phyloP scores from a whole-genome alignment of 2,797 vertebrate species.

The Synanceia verrucosa region DNA sequence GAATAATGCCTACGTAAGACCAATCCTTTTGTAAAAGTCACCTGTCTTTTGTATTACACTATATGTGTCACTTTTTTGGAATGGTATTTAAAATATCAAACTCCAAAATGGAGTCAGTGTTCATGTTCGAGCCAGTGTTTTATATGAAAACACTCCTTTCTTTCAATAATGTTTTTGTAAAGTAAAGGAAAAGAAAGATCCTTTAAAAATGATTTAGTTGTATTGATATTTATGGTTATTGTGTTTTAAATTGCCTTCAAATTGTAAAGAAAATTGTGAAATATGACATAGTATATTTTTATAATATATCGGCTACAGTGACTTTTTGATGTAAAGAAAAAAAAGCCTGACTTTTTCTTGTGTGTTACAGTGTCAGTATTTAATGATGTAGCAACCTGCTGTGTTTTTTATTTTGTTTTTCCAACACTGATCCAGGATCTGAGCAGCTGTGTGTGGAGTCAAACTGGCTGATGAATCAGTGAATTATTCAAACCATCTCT shows the following conservation, averaged over 20 bases:
- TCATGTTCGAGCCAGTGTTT: slow-evolving; percentile 60
- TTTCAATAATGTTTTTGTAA: slow-evolving; percentile 49
- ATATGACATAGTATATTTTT: slow-evolving; percentile 78
- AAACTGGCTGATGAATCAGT: slow-evolving; percentile 2
- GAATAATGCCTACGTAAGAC: slow-evolving; percentile 67
- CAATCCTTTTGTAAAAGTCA: slow-evolving; percentile 73
- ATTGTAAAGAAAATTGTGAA: slow-evolving; percentile 71
- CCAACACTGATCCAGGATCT: slow-evolving; percentile 36
- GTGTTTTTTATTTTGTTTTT: slow-evolving; percentile 52
- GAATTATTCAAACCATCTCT: slow-evolving; percentile 32
- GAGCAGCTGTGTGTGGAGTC: slow-evolving; percentile 25
- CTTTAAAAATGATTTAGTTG: slow-evolving; percentile 52
- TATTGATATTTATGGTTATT: slow-evolving; percentile 69
- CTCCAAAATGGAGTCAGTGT: slow-evolving; percentile 48
- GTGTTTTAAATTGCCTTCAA: slow-evolving; percentile 79
- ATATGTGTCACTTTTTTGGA: slow-evolving; percentile 51
- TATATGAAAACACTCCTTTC: slow-evolving; percentile 60
- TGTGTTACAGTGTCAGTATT: slow-evolving; percentile 67
- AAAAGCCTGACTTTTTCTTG: slow-evolving; percentile 51
- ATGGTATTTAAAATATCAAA: slow-evolving; percentile 50
- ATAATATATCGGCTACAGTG: slow-evolving; percentile 63
- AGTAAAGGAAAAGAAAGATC: slow-evolving; percentile 35
- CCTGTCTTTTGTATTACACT: slow-evolving; percentile 51
- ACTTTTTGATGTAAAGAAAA: slow-evolving; percentile 50
- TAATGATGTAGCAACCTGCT: slow-evolving; percentile 48